Evolutionary conservation across 1,140 invertebrate species (phyloP).

Genomic region (Orius insidiosus): DNA sequence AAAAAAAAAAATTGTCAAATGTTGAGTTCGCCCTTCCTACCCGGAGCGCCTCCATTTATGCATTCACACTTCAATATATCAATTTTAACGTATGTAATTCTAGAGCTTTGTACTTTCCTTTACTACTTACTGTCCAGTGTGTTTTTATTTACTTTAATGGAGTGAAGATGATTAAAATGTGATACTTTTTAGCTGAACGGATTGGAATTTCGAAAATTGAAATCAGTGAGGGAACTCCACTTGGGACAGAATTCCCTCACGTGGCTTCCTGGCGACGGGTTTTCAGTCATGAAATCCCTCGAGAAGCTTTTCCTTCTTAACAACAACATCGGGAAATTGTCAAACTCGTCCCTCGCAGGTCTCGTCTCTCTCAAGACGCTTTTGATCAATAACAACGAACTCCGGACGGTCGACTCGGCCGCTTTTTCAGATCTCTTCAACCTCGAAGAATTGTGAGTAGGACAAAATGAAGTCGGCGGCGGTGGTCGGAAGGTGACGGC

Average conservation of each 20-base stretch:
- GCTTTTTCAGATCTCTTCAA: constrained; percentile 31
- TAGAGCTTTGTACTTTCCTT: not conserved
- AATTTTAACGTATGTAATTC: too few relatives aligned
- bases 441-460: constrained; percentile 33
- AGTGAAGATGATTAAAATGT: not conserved
- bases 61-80: too few relatives aligned
- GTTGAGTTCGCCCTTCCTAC: not conserved
- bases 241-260: constrained; percentile 38
- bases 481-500: too few relatives aligned
- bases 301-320: constrained; percentile 40
- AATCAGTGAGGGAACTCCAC: constrained; percentile 34
- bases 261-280: constrained; percentile 30
- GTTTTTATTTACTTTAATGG: not conserved
- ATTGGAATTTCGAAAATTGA: constrained; percentile 31
- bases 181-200: constrained; percentile 26
- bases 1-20: too few relatives aligned
- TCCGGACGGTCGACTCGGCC: constrained; percentile 30
- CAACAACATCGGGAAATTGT: constrained; percentile 36
- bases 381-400: constrained; percentile 41
- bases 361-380: constrained; percentile 36
- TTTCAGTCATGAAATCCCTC: constrained; percentile 28
- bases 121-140: not conserved
- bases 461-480: too few relatives aligned
- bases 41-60: not conserved
- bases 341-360: constrained; percentile 32